A percentile compares a stretch with the other conserved stretches of the same genome.
Conservation (phyloP, 1,140 invertebrate genomes). For the Dreissena rostriformis region DNA sequence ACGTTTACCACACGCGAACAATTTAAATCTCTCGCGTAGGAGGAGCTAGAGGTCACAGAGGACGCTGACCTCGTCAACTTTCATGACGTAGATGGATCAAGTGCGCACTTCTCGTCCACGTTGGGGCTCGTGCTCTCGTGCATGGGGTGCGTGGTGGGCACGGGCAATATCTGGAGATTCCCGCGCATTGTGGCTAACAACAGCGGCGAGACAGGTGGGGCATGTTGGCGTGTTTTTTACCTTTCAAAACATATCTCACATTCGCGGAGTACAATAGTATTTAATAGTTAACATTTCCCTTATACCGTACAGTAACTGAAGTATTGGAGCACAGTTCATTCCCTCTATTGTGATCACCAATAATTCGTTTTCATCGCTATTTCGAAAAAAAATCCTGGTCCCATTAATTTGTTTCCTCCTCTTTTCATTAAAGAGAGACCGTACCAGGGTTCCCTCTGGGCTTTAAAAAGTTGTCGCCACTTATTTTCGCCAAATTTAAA, state of each 20-base stretch:
- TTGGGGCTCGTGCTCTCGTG: constrained; percentile 72
- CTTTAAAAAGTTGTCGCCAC: too few relatives aligned
- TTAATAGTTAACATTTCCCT: too few relatives aligned
- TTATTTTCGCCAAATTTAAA: too few relatives aligned
- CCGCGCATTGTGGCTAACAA: constrained; percentile 76
- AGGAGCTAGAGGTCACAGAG: neutral
- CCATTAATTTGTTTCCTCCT: too few relatives aligned
- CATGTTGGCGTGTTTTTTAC: neutral
- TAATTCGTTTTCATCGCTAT: too few relatives aligned
- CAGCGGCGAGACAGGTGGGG: constrained; percentile 71
- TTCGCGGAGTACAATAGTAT: neutral
- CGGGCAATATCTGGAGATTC: constrained; percentile 79
- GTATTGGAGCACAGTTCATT: too few relatives aligned
- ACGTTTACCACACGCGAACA: too few relatives aligned
- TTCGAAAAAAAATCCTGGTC: too few relatives aligned
- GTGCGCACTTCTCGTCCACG: constrained; percentile 64
- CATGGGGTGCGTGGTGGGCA: constrained; percentile 76
- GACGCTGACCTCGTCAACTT: neutral
- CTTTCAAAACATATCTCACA: neutral
- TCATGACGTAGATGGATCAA: neutral
- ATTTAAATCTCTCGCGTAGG: neutral
- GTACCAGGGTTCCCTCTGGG: too few relatives aligned
- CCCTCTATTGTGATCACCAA: too few relatives aligned
- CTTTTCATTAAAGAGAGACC: too few relatives aligned
- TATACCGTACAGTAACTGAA: too few relatives aligned